These are phyloP conservation scores for Amphipoea oculea DNA, from an alignment of 2,888 invertebrate genomes.

Conservation along the genomic window DNA sequence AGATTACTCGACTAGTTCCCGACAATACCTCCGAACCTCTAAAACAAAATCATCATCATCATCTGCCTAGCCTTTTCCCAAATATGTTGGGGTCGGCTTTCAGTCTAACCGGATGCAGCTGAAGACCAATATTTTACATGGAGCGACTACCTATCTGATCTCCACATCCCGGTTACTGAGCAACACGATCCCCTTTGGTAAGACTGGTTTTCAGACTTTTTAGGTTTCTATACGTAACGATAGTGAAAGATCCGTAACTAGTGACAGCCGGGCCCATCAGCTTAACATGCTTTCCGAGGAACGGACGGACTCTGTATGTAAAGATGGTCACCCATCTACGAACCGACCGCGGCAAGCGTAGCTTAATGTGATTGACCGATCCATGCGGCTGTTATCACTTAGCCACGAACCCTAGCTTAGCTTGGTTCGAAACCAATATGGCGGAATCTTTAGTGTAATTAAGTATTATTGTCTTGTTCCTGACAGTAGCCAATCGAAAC, in stretches of 20 bases:
- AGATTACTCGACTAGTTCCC: too few relatives aligned
- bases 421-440: slow-evolving; percentile 1
- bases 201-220: neutral
- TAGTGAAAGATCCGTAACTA: too few relatives aligned
- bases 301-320: too few relatives aligned
- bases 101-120: neutral
- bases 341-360: neutral
- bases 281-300: too few relatives aligned
- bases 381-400: neutral
- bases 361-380: neutral
- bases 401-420: too few relatives aligned
- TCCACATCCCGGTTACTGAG: neutral
- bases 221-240: neutral
- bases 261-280: too few relatives aligned
- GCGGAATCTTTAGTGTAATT: slow-evolving; percentile 1
- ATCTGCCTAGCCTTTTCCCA: neutral
- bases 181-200: neutral
- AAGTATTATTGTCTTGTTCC: slow-evolving; percentile 22
- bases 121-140: neutral
- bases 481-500: slow-evolving; percentile 6
- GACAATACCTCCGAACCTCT: too few relatives aligned
- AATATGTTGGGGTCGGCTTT: too few relatives aligned
- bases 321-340: neutral
- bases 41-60: too few relatives aligned
- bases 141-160: neutral